phyloP scores from a whole-genome alignment of 2,888 invertebrate species.

The Campoplex capitator region DNA sequence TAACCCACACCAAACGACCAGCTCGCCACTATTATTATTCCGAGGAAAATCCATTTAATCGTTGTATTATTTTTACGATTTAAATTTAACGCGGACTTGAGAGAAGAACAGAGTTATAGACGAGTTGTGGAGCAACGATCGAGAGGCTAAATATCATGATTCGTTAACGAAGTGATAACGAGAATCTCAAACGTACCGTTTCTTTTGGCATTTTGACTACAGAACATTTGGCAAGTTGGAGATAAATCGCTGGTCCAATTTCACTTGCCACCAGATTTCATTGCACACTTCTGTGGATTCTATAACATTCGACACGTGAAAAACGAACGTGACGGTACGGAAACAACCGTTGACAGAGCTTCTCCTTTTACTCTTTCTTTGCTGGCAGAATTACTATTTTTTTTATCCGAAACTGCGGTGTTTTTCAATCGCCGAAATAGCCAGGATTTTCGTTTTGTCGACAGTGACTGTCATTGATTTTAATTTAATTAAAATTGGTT shows the following conservation, averaged over 20 bases:
- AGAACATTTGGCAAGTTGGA: not conserved
- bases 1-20: not conserved
- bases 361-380: too few species aligned
- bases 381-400: too few species aligned
- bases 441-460: too few species aligned
- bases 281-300: too few species aligned
- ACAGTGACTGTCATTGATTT: not conserved
- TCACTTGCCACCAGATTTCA: too few species aligned
- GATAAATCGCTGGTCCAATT: not conserved
- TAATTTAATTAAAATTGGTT: too few species aligned
- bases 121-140: not conserved
- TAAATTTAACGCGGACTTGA: constrained; percentile 9
- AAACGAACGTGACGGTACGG: too few species aligned
- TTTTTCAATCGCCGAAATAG: too few species aligned
- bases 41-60: not conserved
- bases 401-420: too few species aligned
- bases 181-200: not conserved
- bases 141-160: not conserved
- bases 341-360: too few species aligned
- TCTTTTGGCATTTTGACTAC: not conserved
- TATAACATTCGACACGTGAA: too few species aligned
- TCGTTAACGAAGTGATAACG: not conserved
- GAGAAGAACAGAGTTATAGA: not conserved
- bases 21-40: not conserved
- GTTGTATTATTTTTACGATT: not conserved